Conservation (phyloP, 1,140 invertebrate species). For the Neoseiulus cucumeris region DNA sequence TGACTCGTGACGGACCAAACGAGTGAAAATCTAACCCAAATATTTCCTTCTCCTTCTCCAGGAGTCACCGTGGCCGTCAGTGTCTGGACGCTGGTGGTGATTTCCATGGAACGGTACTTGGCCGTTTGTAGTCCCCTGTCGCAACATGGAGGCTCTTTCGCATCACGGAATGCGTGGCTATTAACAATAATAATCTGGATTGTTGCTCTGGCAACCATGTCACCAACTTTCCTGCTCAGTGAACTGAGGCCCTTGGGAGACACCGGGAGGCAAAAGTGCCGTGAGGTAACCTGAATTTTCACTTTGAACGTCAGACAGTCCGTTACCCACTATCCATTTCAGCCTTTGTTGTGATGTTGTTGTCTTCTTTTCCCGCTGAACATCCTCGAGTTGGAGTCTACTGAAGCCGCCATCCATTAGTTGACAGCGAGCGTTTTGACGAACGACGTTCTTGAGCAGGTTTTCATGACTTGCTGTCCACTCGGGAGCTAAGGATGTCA, state of each 20-base stretch:
- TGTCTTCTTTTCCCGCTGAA: too few species aligned
- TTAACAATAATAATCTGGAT: conserved; percentile 56
- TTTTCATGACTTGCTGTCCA: too few species aligned
- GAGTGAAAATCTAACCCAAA: too few species aligned
- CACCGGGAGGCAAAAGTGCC: conserved; percentile 21
- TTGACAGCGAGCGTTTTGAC: too few species aligned
- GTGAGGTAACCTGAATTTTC: conserved; percentile 16
- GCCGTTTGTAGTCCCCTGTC: conserved; percentile 70
- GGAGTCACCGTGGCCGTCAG: conserved; percentile 61
- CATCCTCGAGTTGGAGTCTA: too few species aligned
- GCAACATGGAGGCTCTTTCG: conserved; percentile 66
- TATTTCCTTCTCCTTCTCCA: conserved; percentile 32
- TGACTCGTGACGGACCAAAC: too few species aligned
- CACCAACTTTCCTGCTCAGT: conserved; percentile 46
- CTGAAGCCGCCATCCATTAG: too few species aligned
- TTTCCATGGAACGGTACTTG: conserved; percentile 71
- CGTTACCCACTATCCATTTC: too few species aligned
- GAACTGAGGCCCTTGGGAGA: conserved; percentile 29
- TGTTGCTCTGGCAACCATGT: conserved; percentile 42
- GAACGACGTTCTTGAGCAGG: too few species aligned
- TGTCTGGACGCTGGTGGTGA: conserved; percentile 74
- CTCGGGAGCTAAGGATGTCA: too few species aligned
- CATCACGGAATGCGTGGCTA: conserved; percentile 61
- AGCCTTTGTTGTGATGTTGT: too few species aligned
- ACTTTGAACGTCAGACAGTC: too few species aligned